These are phyloP conservation scores for Drosophila kohkoa DNA, from an alignment of 1,140 invertebrate species.

Conservation along the genomic window DNA sequence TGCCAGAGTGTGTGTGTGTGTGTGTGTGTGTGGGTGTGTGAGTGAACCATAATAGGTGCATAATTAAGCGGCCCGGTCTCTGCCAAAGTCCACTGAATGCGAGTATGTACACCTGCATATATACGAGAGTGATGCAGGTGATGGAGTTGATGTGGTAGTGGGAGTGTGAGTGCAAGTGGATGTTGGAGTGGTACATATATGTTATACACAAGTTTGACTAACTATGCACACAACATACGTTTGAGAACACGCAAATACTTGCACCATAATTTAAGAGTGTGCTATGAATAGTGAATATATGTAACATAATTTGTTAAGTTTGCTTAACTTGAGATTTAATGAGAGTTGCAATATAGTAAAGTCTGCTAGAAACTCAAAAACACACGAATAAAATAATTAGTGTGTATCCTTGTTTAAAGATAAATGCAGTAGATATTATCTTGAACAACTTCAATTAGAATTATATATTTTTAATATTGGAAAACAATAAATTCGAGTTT, in stretches of 20 bases:
- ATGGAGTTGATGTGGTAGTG: too few species aligned
- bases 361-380: too few species aligned
- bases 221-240: conserved; percentile 2
- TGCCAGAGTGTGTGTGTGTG: neutral
- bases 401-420: too few species aligned
- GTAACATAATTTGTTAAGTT: neutral
- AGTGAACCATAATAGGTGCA: conserved; percentile 65
- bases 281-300: neutral
- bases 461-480: too few species aligned
- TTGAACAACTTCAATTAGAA: too few species aligned
- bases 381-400: too few species aligned
- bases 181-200: too few species aligned
- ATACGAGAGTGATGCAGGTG: neutral
- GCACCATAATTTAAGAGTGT: neutral
- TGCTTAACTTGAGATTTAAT: neutral
- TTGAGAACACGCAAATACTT: conserved; percentile 4
- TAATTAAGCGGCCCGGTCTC: conserved; percentile 61
- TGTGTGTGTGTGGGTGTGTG: too few species aligned
- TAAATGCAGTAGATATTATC: too few species aligned
- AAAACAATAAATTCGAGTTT: too few species aligned
- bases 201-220: neutral
- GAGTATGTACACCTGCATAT: neutral
- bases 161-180: too few species aligned
- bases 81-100: conserved; percentile 5
- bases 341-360: too few species aligned